phyloP scores from a whole-genome alignment of 2,888 invertebrate genomes.

The Dynastes tityus region DNA sequence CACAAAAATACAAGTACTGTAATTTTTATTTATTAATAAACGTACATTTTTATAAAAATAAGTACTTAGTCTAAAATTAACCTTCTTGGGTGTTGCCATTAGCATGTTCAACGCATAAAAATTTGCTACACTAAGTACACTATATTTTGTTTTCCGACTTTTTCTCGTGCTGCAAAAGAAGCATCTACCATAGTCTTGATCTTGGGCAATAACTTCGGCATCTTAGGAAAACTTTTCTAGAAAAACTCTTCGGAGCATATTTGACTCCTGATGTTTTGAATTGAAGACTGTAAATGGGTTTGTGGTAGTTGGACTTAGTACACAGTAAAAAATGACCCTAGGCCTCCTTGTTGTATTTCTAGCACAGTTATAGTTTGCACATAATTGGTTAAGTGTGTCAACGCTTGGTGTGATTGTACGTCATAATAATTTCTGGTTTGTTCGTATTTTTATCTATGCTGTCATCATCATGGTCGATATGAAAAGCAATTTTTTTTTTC shows the following conservation, averaged over 20 bases:
- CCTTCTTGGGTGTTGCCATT: neutral
- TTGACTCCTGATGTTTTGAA: neutral
- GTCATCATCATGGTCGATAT: conserved; percentile 30
- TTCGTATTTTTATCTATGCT: conserved; percentile 45
- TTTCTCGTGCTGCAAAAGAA: neutral
- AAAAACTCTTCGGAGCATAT: neutral
- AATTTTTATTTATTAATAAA: neutral
- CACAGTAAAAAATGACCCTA: neutral
- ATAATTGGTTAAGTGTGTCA: neutral
- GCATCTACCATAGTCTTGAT: neutral
- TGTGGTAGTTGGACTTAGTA: no score
- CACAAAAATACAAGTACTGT: neutral
- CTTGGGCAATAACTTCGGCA: neutral
- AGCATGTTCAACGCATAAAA: no score
- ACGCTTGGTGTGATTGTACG: neutral
- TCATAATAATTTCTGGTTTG: conserved; percentile 39
- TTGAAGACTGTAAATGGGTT: no score
- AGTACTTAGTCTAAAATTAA: no score
- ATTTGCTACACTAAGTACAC: no score
- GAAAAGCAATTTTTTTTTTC: conserved; percentile 30
- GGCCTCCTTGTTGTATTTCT: neutral
- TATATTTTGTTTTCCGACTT: no score
- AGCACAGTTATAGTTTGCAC: neutral
- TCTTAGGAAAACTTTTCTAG: neutral
- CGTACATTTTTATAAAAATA: neutral